A percentile compares a stretch with the other conserved stretches of the same genome.
phyloP scores from a whole-genome alignment of 2,888 invertebrate genomes.

The Oasisia sp. region DNA sequence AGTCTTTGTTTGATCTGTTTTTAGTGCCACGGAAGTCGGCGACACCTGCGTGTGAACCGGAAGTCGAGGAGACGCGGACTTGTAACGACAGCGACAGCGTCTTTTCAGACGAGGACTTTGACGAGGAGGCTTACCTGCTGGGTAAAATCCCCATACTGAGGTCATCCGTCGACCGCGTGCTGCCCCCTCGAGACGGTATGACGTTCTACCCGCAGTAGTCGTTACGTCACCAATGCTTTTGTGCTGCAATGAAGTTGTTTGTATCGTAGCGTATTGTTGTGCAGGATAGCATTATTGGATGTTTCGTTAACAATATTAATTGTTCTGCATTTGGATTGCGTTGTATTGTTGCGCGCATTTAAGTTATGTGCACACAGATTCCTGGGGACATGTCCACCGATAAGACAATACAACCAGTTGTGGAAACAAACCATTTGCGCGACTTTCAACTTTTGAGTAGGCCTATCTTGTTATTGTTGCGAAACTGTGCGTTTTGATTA shows the following conservation, averaged over 20 bases:
- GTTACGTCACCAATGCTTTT: not conserved
- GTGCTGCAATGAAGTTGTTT: not conserved
- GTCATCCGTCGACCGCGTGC: slow-evolving; percentile 30
- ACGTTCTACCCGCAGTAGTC: not conserved
- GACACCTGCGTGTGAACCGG: not conserved
- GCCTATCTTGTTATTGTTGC: not conserved
- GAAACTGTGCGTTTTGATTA: not conserved
- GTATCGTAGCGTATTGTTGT: not conserved
- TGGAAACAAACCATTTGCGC: not conserved
- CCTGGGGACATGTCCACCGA: not conserved
- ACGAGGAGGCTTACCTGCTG: slow-evolving; percentile 33
- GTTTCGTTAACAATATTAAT: not conserved
- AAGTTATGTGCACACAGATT: not conserved
- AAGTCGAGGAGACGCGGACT: not conserved
- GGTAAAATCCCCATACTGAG: slow-evolving; percentile 35
- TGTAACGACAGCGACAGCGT: not conserved
- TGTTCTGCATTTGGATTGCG: not conserved
- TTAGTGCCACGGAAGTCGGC: not conserved
- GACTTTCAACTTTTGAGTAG: not conserved
- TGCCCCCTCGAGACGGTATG: slow-evolving; percentile 23
- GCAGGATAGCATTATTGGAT: not conserved
- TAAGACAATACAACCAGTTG: not conserved
- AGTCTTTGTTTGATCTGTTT: not conserved
- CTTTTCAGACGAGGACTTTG: slow-evolving; percentile 32
- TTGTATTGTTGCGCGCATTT: not conserved